Evolutionary conservation across 2,797 vertebrate species (phyloP).

Genomic region (Mustela erminea): DNA sequence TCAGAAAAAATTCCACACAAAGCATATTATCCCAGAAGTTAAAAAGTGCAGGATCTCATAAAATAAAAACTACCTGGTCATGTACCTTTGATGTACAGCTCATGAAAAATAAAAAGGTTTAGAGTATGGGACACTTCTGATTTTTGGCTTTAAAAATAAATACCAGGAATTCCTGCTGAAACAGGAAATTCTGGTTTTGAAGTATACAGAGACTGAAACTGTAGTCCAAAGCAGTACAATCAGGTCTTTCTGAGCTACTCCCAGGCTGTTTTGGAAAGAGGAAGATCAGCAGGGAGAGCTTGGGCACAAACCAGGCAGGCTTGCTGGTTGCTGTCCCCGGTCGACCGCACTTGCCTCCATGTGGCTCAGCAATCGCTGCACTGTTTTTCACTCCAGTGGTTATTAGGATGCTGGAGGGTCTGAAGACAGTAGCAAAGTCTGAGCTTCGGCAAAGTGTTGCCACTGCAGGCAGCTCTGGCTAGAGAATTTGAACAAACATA

Average conservation of each 20-base stretch:
- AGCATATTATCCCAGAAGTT: conserved; percentile 49
- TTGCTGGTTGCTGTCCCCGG: neutral
- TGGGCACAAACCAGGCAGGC: neutral
- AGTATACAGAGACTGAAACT: conserved; percentile 41
- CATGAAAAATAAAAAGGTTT: conserved; percentile 57
- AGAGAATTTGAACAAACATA: neutral
- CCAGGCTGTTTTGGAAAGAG: conserved; percentile 52
- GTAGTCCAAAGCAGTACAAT: conserved; percentile 24
- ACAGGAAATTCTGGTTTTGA: conserved; percentile 70
- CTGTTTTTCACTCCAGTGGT: neutral
- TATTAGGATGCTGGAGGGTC: neutral
- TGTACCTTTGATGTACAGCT: conserved; percentile 58
- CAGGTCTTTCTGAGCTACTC: conserved; percentile 62
- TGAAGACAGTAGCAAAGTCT: neutral
- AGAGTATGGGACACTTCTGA: conserved; percentile 54
- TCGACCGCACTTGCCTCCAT: neutral
- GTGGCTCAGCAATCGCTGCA: too few species aligned
- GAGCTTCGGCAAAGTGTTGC: neutral
- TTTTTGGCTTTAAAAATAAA: conserved; percentile 75
- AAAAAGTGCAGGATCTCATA: conserved; percentile 42
- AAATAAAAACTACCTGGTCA: conserved; percentile 53
- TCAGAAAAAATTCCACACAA: neutral
- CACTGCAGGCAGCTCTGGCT: neutral
- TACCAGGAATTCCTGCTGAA: conserved; percentile 71
- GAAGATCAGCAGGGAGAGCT: neutral